phyloP scores from a whole-genome alignment of 2,113 vertebrate species.

The Peromyscus maniculatus region DNA sequence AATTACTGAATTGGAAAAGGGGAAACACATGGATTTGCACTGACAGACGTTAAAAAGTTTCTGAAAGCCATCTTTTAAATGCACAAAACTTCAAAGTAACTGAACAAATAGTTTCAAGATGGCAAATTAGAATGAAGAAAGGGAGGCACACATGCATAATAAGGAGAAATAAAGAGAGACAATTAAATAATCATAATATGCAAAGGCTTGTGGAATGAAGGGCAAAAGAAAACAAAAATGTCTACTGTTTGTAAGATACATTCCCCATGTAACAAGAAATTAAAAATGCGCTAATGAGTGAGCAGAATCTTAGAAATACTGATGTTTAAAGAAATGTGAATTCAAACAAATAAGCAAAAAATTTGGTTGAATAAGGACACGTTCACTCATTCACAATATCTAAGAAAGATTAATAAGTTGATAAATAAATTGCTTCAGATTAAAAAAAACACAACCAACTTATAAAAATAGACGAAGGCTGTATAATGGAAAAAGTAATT shows the following conservation, averaged over 20 bases:
- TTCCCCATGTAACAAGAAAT: neutral
- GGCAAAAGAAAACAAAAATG: neutral
- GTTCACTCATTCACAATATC: neutral
- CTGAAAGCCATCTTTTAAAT: constrained; percentile 40
- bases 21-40: neutral
- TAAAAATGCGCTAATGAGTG: constrained; percentile 25
- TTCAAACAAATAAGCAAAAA: constrained; percentile 18
- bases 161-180: constrained; percentile 7
- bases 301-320: neutral
- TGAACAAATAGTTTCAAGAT: constrained; percentile 64
- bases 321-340: constrained; percentile 27
- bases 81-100: constrained; percentile 27
- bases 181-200: neutral
- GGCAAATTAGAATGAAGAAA: constrained; percentile 56
- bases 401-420: neutral
- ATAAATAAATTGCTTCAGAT: constrained; percentile 25
- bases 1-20: constrained; percentile 25
- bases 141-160: neutral
- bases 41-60: constrained; percentile 28
- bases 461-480: neutral
- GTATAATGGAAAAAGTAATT: constrained; percentile 19
- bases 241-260: constrained; percentile 12
- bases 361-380: neutral
- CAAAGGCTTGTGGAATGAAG: neutral
- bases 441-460: neutral